phyloP scores from a whole-genome alignment of 2,797 vertebrate species.

The Natrix natrix region DNA sequence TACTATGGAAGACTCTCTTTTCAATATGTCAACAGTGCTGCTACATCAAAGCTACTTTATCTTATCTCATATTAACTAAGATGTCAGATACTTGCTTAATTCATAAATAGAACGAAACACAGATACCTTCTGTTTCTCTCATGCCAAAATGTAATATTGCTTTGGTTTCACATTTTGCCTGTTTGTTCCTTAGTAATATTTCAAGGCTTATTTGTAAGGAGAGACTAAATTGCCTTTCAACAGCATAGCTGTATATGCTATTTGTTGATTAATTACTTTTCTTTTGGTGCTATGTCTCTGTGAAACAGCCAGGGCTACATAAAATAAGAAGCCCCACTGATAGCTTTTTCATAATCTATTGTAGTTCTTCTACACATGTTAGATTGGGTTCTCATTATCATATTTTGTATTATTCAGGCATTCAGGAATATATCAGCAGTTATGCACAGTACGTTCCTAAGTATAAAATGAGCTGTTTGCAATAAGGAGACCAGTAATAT shows the following conservation, averaged over 20 bases:
- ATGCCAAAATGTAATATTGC: background rate
- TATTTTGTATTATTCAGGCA: background rate
- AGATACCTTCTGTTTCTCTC: background rate
- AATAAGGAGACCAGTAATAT: background rate
- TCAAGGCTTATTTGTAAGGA: background rate
- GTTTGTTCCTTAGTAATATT: background rate
- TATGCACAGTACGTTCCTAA: background rate
- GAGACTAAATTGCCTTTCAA: background rate
- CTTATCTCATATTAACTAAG: background rate
- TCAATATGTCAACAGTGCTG: background rate
- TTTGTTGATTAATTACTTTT: constrained; percentile 8
- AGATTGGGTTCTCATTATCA: background rate
- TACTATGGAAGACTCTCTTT: background rate
- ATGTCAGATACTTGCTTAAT: background rate
- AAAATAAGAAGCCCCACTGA: background rate
- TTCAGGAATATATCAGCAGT: background rate
- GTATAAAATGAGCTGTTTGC: background rate
- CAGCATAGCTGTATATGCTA: background rate
- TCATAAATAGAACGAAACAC: background rate
- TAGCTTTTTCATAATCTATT: background rate
- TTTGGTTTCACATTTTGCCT: background rate
- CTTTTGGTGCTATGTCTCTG: background rate
- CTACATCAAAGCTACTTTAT: background rate
- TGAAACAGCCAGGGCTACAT: background rate
- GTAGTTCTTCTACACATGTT: background rate